These are phyloP conservation scores for Synanthedon myopaeformis DNA, from an alignment of 2,888 invertebrate species.

Conservation along the genomic window DNA sequence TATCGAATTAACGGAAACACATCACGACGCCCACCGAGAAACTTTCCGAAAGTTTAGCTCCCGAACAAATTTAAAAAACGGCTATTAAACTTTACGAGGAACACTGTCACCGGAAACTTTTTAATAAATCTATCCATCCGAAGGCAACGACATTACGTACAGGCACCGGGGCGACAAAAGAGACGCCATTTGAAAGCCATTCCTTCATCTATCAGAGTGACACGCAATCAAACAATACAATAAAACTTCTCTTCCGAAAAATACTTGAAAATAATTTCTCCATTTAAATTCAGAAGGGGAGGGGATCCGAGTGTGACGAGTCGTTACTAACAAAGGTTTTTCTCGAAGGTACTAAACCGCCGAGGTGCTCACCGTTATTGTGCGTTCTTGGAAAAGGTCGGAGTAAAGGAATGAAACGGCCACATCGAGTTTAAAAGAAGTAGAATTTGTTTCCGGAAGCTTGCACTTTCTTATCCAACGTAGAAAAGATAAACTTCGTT, in stretches of 20 bases:
- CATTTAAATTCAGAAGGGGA: constrained; percentile 66
- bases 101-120: constrained; percentile 43
- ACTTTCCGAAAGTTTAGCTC: constrained; percentile 14
- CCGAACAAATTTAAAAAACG: constrained; percentile 27
- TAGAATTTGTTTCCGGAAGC: constrained; percentile 31
- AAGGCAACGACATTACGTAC: constrained; percentile 45
- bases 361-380: constrained; percentile 45
- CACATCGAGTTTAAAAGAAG: constrained; percentile 25
- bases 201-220: constrained; percentile 66
- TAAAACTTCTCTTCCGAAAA: constrained; percentile 66
- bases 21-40: constrained; percentile 29
- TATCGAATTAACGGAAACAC: constrained; percentile 11
- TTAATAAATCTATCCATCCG: constrained; percentile 58
- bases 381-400: constrained; percentile 37
- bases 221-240: constrained; percentile 71
- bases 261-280: constrained; percentile 68
- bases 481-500: constrained; percentile 1
- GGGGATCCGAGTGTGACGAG: constrained; percentile 27
- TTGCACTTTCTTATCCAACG: constrained; percentile 9
- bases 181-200: constrained; percentile 51
- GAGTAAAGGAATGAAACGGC: constrained; percentile 37
- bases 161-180: constrained; percentile 41
- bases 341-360: constrained; percentile 41
- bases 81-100: constrained; percentile 43
- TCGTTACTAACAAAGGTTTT: constrained; percentile 53